Evolutionary conservation across 2,888 invertebrate species (phyloP), one percentile per base, ranked within the genome.

Genomic region (Rhyacophila evoluta): DNA sequence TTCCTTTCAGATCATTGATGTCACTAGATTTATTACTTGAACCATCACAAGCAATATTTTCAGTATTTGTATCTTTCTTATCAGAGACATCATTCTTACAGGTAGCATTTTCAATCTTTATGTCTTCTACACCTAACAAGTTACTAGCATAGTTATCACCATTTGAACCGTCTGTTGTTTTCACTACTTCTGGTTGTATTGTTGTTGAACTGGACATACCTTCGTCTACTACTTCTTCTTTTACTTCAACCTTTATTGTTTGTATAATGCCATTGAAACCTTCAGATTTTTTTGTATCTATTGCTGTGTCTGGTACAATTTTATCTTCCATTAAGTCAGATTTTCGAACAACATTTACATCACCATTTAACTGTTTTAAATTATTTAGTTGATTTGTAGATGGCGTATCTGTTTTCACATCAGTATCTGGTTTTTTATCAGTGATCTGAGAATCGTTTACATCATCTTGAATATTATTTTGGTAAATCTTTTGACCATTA

Each of bases 191-290:
- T 55, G 55, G 5, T 8, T 55, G 15, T 55, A 55, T 8, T 5
- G 19, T 3, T 55, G 19, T 15, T 8, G 41, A 19, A 4, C 29
- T 6, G 29, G 29, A 6, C 6, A 33, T 33, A 33, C 6, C 29
- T 4, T 4, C 6, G 6, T 2, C 6, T 2, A 33, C 77, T 33
- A 72, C 68, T 70, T 73, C 74, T 67, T 37, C 82, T 72, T 70
- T 77, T 69, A 15, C 29, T 69, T 38, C 29, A 25, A 55, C 55
- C 19, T 55, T 15, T 25, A 25, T 55, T 10, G 25, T 5, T 25
- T 19, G 15, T 19, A 75, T 76, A 78, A 73, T 27, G 77, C 25
- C 41, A 41, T 68, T 29, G 55, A 75, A 28, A 33, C 6, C 12
- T 36, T 67, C 36, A 74, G 19, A 0, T 33, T 25, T 39, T 27